These are phyloP conservation scores for Pseudois nayaur DNA, from an alignment of 2,113 vertebrate genomes.

Conservation along the genomic window DNA sequence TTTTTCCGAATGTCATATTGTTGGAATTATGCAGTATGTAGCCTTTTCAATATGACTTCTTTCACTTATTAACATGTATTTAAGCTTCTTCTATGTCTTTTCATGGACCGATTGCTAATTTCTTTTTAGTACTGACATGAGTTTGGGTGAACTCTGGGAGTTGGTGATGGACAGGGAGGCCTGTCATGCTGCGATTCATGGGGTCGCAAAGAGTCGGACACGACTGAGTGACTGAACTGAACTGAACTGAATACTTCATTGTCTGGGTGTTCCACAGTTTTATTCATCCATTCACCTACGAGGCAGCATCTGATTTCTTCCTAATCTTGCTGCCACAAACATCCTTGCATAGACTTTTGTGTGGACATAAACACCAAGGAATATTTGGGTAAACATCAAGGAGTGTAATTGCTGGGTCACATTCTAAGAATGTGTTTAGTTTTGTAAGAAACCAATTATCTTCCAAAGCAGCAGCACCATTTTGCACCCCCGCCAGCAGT, in stretches of 20 bases:
- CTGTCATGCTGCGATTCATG: fast-evolving
- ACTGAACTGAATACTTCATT: background rate
- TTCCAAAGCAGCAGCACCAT: background rate
- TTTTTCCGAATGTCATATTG: background rate
- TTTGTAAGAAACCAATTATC: background rate
- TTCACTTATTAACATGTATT: background rate
- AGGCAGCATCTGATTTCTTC: background rate
- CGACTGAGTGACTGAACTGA: too few relatives aligned
- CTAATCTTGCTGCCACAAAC: background rate
- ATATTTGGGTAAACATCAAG: background rate
- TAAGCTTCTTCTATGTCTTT: background rate
- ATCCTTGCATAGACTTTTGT: background rate
- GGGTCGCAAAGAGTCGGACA: too few relatives aligned
- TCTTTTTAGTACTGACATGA: background rate
- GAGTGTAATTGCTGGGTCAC: background rate
- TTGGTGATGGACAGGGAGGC: too few relatives aligned
- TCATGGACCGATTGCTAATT: background rate
- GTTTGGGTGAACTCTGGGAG: too few relatives aligned
- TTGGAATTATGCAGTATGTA: background rate
- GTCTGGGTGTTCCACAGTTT: background rate
- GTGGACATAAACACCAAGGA: background rate
- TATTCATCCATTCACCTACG: background rate
- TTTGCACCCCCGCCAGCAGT: background rate
- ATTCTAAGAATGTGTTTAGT: background rate
- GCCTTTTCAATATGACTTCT: background rate